Evolutionary conservation across 1,140 invertebrate genomes (phyloP).

Genomic region (Drosophila murphyi): DNA sequence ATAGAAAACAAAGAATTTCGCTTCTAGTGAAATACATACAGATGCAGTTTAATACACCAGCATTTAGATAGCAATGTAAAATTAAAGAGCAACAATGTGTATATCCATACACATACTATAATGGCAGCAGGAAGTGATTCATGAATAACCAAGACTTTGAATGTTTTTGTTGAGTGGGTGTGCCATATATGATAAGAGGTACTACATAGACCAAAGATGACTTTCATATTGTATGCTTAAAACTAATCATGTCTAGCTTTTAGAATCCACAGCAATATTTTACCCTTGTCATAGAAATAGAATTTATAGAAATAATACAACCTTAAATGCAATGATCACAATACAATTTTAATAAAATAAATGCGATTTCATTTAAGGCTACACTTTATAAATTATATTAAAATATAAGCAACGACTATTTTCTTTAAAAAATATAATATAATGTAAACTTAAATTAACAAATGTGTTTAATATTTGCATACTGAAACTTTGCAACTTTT

Average conservation of each 20-base stretch:
- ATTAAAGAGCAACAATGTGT: slow-evolving; percentile 8
- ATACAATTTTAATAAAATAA: too few relatives aligned
- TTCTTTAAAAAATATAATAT: too few relatives aligned
- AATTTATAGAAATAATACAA: too few relatives aligned
- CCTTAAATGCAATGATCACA: too few relatives aligned
- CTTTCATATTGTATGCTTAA: neutral
- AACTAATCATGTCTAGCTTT: neutral
- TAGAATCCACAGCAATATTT: neutral
- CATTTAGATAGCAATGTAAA: slow-evolving; percentile 32
- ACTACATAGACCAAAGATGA: slow-evolving; percentile 4
- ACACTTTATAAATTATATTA: too few relatives aligned
- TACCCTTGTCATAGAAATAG: too few relatives aligned
- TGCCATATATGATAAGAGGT: slow-evolving; percentile 11
- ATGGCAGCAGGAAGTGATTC: slow-evolving; percentile 37
- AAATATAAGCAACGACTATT: too few relatives aligned
- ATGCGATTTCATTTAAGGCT: too few relatives aligned
- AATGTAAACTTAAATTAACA: too few relatives aligned
- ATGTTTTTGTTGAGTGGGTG: slow-evolving; percentile 6
- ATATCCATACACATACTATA: neutral
- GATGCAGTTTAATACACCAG: slow-evolving; percentile 5
- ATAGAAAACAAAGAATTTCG: slow-evolving; percentile 15
- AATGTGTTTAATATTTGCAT: neutral
- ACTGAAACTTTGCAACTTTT: neutral
- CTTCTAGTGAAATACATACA: slow-evolving; percentile 6
- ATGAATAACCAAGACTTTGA: slow-evolving; percentile 11